Evolutionary conservation across 1,140 invertebrate species (phyloP).

Genomic region (Rhizoglyphus robini): DNA sequence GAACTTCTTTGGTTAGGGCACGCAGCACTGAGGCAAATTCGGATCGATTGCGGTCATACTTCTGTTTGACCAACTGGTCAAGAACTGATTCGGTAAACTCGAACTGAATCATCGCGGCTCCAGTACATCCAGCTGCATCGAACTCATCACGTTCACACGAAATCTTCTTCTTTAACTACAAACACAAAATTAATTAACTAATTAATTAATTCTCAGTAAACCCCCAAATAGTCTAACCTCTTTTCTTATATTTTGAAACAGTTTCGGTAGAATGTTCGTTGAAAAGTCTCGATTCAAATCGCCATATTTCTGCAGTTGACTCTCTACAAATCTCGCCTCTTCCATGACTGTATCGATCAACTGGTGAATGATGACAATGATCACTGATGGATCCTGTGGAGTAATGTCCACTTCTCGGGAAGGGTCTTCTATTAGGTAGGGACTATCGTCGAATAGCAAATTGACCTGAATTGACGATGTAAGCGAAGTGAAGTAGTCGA

Average conservation of each 20-base stretch:
- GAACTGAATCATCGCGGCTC: slow-evolving; percentile 18
- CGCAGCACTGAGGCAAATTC: neutral
- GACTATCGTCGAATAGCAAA: neutral
- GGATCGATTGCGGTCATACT: slow-evolving; percentile 18
- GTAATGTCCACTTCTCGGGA: neutral
- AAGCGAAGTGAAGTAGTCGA: neutral
- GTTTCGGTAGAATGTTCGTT: slow-evolving; percentile 7
- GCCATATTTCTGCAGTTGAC: slow-evolving; percentile 11
- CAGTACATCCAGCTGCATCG: slow-evolving; percentile 19
- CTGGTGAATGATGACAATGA: slow-evolving; percentile 15
- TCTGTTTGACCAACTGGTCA: neutral
- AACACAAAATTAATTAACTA: no score
- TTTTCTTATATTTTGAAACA: neutral
- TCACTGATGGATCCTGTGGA: slow-evolving; percentile 4
- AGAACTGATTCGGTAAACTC: slow-evolving; percentile 22
- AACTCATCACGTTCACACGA: slow-evolving; percentile 17
- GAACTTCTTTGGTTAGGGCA: neutral
- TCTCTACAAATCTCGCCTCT: slow-evolving; percentile 18
- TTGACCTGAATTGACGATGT: neutral
- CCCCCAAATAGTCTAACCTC: no score
- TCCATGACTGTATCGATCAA: slow-evolving; percentile 8
- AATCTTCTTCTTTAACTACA: slow-evolving; percentile 16
- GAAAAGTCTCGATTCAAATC: slow-evolving; percentile 8
- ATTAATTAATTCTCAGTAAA: no score
- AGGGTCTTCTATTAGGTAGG: neutral